Conservation (phyloP, 2,888 invertebrate genomes). For the Mactromeris polynyma region DNA sequence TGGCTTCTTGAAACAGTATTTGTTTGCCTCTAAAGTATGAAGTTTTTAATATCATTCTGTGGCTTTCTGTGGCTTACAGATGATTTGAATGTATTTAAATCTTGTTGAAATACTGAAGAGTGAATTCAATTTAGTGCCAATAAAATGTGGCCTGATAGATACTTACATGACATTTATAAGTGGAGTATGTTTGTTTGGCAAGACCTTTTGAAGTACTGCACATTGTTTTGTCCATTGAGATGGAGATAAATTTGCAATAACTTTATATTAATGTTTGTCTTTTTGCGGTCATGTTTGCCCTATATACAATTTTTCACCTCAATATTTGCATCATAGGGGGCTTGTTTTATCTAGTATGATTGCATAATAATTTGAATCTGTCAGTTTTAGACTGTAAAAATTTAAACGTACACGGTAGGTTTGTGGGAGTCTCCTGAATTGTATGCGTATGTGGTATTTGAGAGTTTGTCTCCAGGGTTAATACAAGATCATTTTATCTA, state of each 20-base stretch:
- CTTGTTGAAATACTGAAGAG: not conserved
- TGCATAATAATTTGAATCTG: not conserved
- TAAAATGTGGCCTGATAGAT: not conserved
- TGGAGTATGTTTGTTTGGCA: not conserved
- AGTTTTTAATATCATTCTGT: too few relatives aligned
- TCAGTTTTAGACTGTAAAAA: not conserved
- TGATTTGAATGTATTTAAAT: not conserved
- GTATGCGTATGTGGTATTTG: too few relatives aligned
- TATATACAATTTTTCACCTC: constrained; percentile 44
- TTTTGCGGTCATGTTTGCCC: constrained; percentile 38
- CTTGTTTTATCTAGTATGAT: not conserved
- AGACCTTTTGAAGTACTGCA: not conserved
- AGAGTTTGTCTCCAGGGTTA: too few relatives aligned
- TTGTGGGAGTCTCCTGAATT: too few relatives aligned
- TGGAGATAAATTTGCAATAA: constrained; percentile 17
- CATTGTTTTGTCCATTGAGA: constrained; percentile 30
- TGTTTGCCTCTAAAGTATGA: too few relatives aligned
- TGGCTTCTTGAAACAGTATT: too few relatives aligned
- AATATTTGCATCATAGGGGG: constrained; percentile 33
- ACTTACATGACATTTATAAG: constrained; percentile 16
- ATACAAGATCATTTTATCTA: too few relatives aligned
- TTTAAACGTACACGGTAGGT: too few relatives aligned
- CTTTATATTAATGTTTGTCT: constrained; percentile 40
- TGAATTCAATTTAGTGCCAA: not conserved
- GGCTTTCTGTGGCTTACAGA: not conserved